Base-by-base conservation (phyloP, 2,113 vertebrate genomes). In the Epinephelus fuscoguttatus region DNA sequence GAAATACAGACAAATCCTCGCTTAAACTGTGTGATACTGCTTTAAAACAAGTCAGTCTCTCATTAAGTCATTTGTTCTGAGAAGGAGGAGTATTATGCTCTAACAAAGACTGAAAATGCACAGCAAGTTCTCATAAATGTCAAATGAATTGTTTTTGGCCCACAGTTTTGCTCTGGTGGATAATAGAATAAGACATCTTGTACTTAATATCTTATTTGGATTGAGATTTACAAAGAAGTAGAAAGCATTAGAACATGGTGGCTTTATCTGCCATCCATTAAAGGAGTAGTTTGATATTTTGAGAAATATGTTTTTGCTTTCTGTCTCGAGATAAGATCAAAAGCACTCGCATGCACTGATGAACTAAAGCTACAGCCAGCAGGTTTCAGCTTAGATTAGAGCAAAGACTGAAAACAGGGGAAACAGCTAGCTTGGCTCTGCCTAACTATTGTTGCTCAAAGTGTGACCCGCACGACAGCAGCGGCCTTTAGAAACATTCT, bases 31-130 rank as follows among this genome's bases (percentile, higher is more conserved):
- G 21, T 23, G 14, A 56, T 18, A 52, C 11, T 6, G 23, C 47
- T 67, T 71, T 27, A 14, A 76, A 23, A 50, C 13, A 78, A 62
- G 13, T 69, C 18, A 27, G 15, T 67, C 30, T 53, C 30, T 49
- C 7, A 27, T 42, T 4, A 60, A 57, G 49, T 23, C 10, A 50
- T 53, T 49, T 50, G 12, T 3, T 53, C 18, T 53, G 23, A 60
- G 12, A 68, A 52, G 10, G 37, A 33, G 14, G 2, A 4, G 37
- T 47, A 64, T 33, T 8, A 53, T 15, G 6, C 9, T 17, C 13
- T 27, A 7, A 59, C 67, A n/a, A 21, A 18, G 12, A 15, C 11
- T 21, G 37, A 40, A 63, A 70, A 56, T 23, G 53, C 19, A 63
- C 13, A 19, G 6, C 13, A 76, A 25, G 37, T 33, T 55, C 19